Base-by-base conservation (phyloP, 2,797 vertebrate genomes). In the Tympanoctomys barrerae region DNA sequence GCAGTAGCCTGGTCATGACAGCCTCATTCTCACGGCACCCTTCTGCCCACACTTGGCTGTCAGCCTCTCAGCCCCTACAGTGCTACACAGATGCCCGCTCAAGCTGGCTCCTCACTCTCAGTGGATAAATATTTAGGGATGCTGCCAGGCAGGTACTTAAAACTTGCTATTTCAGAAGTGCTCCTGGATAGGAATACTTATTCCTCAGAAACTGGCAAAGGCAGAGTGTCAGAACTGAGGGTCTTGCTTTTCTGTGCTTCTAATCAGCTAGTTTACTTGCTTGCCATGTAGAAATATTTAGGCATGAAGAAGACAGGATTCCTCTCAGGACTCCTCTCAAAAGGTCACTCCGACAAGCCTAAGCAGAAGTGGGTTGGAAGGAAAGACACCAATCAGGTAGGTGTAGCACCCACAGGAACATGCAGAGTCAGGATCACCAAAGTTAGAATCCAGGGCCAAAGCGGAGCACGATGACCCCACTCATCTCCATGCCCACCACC, bases 391-490 rank as follows among this genome's bases (percentile, higher is more conserved):
- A 26, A 10, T 18, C 81, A 33, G 87, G 39, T 14, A 21, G 33
- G 22, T n/a, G 33, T 28, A 92, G 31, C 54, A 84, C 11, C 36
- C 77, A 71, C 21, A 39, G 39, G 46, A 87, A 68, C 52, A 0
- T 22, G 14, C 57, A 84, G n/a, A 78, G 33, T 3, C 0, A 0
- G 59, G 26, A 36, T 54, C 52, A 73, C 73, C 70, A 91, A 89
- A 59, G 39, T 46, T 66, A 16, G 62, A 90, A 31, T 1, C 16
- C 64, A 64, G 14, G 16, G 7, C 0, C 24, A 22, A 77, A 61
- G 14, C 2, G 6, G 36, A 36, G 16, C 2, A 0, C n/a, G 54
- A 18, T 5, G 4, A 1, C 0, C 42, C 2, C 33, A 7, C 28
- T 68, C 2, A 0, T 2, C 78, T 42, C 68, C 16, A 28, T 33